phyloP scores from a whole-genome alignment of 1,140 invertebrate species.

The Platyura marginata region DNA sequence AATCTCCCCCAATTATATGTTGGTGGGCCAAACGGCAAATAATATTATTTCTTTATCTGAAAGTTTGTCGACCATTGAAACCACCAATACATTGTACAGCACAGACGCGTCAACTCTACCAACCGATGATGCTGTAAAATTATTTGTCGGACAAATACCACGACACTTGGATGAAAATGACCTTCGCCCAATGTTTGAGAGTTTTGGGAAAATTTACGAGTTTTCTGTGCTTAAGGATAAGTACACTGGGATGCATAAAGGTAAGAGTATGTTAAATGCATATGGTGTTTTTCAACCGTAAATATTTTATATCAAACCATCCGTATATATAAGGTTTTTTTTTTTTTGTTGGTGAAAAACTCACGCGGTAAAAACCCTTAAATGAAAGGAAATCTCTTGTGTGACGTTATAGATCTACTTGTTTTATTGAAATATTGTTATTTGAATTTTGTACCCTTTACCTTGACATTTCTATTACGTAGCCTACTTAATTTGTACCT shows the following conservation, averaged over 20 bases:
- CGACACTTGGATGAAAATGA: conserved; percentile 77
- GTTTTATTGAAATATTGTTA: neutral
- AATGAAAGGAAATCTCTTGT: neutral
- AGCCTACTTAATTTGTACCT: too few species aligned
- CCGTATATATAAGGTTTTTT: neutral
- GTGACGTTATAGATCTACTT: neutral
- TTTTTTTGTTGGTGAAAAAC: too few species aligned
- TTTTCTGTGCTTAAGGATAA: conserved; percentile 84
- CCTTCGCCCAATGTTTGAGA: conserved; percentile 76
- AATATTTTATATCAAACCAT: neutral
- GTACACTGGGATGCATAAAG: conserved; percentile 86
- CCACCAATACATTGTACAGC: too few species aligned
- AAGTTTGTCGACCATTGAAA: too few species aligned
- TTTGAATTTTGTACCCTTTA: too few species aligned
- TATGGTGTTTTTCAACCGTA: neutral
- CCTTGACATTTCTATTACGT: too few species aligned
- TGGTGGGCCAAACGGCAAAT: too few species aligned
- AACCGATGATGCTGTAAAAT: conserved; percentile 59
- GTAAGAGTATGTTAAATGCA: conserved; percentile 27
- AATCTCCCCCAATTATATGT: too few species aligned
- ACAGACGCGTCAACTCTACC: too few species aligned
- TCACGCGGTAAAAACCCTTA: too few species aligned
- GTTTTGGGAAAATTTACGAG: conserved; percentile 87
- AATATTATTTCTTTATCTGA: too few species aligned
- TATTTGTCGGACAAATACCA: conserved; percentile 88